These are phyloP conservation scores for Ceriagrion tenellum DNA, from an alignment of 2,888 invertebrate genomes.

Conservation along the genomic window DNA sequence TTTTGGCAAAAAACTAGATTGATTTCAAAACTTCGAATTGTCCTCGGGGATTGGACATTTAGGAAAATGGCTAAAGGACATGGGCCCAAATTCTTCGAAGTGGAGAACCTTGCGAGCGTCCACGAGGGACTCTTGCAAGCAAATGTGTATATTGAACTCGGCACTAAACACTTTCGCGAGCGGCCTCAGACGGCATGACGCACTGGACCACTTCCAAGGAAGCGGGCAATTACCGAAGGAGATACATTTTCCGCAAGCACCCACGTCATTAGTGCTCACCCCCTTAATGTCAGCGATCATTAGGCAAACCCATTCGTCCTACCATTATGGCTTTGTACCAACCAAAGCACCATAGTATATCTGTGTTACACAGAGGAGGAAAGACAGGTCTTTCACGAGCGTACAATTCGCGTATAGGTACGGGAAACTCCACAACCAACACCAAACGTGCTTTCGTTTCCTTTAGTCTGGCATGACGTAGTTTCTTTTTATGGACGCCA, in stretches of 20 bases:
- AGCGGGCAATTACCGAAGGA: not conserved
- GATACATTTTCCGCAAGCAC: not conserved
- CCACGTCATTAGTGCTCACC: not conserved
- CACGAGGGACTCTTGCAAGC: not conserved
- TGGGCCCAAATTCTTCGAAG: not conserved
- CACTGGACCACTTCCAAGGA: conserved; percentile 1
- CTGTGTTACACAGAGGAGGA: not conserved
- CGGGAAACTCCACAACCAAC: not conserved
- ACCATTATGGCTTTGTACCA: not conserved
- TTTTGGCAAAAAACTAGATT: no score
- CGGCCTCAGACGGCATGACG: not conserved
- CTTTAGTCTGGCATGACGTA: not conserved
- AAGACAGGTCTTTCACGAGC: not conserved
- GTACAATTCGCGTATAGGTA: not conserved
- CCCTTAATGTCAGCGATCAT: not conserved
- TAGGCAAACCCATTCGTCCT: not conserved
- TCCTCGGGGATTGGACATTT: not conserved
- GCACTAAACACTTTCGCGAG: conserved; percentile 10
- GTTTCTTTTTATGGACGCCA: not conserved
- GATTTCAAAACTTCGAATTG: no score
- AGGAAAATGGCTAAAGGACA: no score
- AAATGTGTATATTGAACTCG: not conserved
- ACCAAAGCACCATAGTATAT: not conserved
- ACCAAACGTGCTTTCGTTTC: not conserved
- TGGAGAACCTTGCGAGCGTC: not conserved